Evolutionary conservation across 35 echinoderm and acorn worm species (phyloP).

Genomic region (Lytechinus variegatus): DNA sequence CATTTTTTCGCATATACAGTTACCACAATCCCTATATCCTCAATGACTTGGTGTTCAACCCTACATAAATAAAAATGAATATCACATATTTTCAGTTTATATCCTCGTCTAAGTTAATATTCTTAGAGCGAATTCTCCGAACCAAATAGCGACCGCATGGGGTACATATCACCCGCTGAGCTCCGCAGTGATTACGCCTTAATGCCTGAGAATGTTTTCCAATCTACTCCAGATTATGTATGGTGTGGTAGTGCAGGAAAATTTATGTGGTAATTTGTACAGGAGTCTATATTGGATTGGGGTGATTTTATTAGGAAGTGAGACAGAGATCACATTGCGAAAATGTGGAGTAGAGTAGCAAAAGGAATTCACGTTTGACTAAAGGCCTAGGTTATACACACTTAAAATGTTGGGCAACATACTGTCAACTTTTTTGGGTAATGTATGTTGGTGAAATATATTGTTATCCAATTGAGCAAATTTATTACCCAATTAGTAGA

Average conservation of each 20-base stretch:
- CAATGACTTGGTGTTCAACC: neutral
- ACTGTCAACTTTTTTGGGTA: too few species aligned
- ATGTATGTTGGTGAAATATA: too few species aligned
- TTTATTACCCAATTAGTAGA: too few species aligned
- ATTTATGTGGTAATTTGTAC: neutral
- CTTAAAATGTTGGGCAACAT: neutral
- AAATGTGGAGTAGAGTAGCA: neutral
- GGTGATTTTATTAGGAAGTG: conserved; percentile 3
- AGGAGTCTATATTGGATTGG: neutral
- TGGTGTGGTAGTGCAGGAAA: neutral
- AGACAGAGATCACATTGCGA: neutral
- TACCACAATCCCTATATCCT: neutral
- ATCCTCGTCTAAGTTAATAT: neutral
- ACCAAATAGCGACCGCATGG: neutral
- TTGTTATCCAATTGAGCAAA: too few species aligned
- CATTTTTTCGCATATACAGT: neutral
- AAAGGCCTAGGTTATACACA: neutral
- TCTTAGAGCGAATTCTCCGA: neutral
- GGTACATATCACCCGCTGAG: neutral
- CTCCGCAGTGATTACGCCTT: conserved; percentile 6
- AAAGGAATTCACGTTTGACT: neutral
- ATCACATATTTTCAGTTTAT: neutral
- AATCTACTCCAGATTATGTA: neutral
- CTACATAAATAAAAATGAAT: neutral
- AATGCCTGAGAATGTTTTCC: neutral